phyloP scores from a whole-genome alignment of 2,113 vertebrate genomes.

The Chaenogobius annularis region DNA sequence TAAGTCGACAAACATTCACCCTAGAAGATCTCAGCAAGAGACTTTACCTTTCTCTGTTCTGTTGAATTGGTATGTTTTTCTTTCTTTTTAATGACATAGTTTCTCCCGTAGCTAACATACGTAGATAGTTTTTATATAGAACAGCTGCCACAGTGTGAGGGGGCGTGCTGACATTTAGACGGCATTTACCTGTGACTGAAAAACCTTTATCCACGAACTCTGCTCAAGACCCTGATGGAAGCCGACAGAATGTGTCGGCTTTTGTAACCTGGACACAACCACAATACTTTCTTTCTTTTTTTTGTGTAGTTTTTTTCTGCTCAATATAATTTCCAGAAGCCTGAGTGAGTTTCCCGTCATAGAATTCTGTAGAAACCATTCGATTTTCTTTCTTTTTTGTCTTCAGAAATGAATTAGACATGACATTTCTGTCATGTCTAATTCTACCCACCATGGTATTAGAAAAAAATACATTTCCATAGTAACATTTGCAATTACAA shows the following conservation, averaged over 20 bases:
- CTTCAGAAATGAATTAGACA: no score
- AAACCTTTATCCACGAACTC: constrained; percentile 64
- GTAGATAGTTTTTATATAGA: not conserved
- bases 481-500: no score
- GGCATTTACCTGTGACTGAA: constrained; percentile 48
- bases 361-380: no score
- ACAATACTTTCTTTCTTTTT: not conserved
- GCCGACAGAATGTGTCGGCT: not conserved
- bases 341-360: no score
- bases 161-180: constrained; percentile 44
- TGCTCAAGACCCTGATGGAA: constrained; percentile 43
- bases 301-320: not conserved
- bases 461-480: no score
- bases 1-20: not conserved
- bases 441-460: no score
- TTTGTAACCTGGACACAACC: not conserved
- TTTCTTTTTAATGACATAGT: no score
- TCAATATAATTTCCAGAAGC: not conserved
- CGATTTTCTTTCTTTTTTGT: no score
- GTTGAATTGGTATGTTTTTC: no score
- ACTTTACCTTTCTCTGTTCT: no score
- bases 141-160: constrained; percentile 17
- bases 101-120: not conserved
- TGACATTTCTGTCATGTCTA: no score
- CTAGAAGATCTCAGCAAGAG: no score